Conservation (phyloP, 2,113 vertebrate species). For the Falco punctatus region DNA sequence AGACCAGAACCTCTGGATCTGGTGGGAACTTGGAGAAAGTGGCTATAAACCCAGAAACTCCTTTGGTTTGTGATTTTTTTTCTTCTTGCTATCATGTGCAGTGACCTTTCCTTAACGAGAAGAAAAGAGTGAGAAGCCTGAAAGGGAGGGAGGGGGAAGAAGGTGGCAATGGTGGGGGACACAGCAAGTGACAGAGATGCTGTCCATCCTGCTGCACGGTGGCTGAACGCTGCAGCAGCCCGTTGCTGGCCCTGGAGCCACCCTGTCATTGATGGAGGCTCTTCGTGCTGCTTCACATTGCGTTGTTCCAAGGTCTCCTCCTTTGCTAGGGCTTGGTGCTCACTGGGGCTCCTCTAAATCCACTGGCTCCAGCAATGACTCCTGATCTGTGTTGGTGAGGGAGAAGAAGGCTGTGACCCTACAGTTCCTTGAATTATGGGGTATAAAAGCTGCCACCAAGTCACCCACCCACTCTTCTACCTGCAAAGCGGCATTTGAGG, state of each 20-base stretch:
- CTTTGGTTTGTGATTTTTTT: neutral
- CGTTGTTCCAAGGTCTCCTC: neutral
- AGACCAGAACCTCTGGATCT: neutral
- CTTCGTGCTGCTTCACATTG: neutral
- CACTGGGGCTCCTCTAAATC: neutral
- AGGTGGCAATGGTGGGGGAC: neutral
- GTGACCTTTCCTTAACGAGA: constrained; percentile 9
- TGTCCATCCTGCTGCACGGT: neutral
- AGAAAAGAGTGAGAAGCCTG: neutral
- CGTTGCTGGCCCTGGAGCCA: neutral
- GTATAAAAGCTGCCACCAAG: neutral
- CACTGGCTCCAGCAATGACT: neutral
- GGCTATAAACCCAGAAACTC: neutral
- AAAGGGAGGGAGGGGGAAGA: neutral
- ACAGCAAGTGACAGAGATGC: neutral
- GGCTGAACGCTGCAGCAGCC: neutral
- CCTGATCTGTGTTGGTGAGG: neutral
- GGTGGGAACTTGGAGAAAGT: neutral
- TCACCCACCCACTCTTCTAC: neutral
- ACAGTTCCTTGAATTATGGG: neutral
- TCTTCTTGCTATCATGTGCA: neutral
- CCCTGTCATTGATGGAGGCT: neutral
- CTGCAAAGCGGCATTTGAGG: neutral
- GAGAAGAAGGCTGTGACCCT: neutral
- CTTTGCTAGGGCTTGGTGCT: fast-evolving